Evolutionary conservation across 2,797 vertebrate species (phyloP).

Genomic region (Triplophysa bombifrons): DNA sequence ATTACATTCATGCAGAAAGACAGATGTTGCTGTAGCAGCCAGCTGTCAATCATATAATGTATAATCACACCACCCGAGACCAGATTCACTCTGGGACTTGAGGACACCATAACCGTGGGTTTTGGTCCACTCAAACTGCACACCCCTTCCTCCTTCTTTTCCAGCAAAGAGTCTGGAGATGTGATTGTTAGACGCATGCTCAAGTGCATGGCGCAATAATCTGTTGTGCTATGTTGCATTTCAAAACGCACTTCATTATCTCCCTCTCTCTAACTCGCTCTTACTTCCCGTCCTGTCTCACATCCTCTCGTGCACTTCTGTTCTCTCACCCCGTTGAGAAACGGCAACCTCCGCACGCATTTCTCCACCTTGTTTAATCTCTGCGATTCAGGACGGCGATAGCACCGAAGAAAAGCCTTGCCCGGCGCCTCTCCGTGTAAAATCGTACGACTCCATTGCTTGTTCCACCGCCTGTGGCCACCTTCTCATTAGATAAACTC

Average conservation of each 20-base stretch:
- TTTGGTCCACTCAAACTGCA: background rate
- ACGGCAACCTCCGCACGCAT: background rate
- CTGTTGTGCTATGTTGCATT: constrained; percentile 17
- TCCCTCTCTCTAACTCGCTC: background rate
- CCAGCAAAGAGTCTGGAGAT: constrained; percentile 63
- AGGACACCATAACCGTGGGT: background rate
- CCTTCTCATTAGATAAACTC: constrained; percentile 61
- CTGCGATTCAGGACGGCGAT: constrained; percentile 15
- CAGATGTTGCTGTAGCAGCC: background rate
- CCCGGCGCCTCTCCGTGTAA: background rate
- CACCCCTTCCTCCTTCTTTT: background rate
- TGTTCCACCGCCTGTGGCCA: constrained; percentile 31
- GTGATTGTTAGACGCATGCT: constrained; percentile 66
- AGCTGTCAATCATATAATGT: background rate
- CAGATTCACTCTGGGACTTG: background rate
- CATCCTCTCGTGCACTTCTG: constrained; percentile 1
- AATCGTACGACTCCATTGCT: constrained; percentile 36
- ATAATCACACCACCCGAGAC: background rate
- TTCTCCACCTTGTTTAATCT: constrained; percentile 33
- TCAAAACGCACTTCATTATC: constrained; percentile 17
- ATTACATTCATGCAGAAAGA: background rate
- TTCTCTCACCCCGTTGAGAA: constrained; percentile 21
- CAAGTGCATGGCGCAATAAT: constrained; percentile 70
- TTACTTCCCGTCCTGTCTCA: constrained; percentile 20
- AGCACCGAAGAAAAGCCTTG: constrained; percentile 9